Evolutionary conservation across 2,113 vertebrate species (phyloP).

Genomic region (Oncorhynchus kisutch): DNA sequence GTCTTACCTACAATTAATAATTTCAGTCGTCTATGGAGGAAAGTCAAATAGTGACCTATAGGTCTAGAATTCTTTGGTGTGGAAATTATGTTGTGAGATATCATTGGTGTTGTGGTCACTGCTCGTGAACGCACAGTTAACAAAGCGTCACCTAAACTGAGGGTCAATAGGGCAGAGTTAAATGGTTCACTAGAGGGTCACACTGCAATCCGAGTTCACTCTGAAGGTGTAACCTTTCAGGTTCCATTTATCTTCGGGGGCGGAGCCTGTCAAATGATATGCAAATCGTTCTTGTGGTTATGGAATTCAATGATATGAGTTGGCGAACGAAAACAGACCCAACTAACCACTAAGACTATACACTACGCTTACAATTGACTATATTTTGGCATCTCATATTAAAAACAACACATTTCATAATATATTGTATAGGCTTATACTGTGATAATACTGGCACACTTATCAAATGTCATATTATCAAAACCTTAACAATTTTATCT

Average conservation of each 20-base stretch:
- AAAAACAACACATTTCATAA: no score
- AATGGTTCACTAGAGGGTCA: slow-evolving; percentile 66
- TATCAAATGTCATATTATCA: no score
- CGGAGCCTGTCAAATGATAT: not conserved
- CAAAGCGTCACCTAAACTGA: slow-evolving; percentile 25
- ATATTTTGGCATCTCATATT: no score
- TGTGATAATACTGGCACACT: no score
- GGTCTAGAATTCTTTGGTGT: not conserved
- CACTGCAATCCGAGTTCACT: slow-evolving; percentile 38
- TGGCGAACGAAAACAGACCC: not conserved
- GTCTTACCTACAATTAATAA: no score
- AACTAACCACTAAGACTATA: not conserved
- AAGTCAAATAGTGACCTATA: no score
- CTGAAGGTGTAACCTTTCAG: slow-evolving; percentile 28
- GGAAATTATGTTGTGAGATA: not conserved
- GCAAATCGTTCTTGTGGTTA: not conserved
- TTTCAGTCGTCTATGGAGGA: no score
- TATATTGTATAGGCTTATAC: no score
- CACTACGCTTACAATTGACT: not conserved
- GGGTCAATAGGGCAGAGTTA: slow-evolving; percentile 67
- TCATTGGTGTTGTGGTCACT: not conserved
- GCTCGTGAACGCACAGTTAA: not conserved
- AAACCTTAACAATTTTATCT: no score
- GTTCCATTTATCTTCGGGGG: not conserved
- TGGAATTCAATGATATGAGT: not conserved